These are phyloP conservation scores for Mactromeris polynyma DNA, from an alignment of 2,888 invertebrate species.

Conservation along the genomic window DNA sequence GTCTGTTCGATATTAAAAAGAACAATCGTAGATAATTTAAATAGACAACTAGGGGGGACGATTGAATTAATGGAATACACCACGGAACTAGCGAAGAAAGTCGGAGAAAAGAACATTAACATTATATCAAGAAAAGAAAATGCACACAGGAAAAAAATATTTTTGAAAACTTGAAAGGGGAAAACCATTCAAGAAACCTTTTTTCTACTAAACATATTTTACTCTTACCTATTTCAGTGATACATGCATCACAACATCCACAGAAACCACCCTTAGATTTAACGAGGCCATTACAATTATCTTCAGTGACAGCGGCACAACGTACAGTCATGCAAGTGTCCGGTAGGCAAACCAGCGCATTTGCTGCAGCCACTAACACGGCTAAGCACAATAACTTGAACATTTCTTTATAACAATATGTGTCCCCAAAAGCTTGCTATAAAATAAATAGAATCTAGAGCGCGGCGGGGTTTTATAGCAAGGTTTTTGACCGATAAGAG, in stretches of 20 bases:
- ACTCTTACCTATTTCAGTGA: slow-evolving; percentile 57
- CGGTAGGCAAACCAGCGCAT: slow-evolving; percentile 60
- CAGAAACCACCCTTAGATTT: slow-evolving; percentile 67
- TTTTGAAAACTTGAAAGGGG: too few relatives aligned
- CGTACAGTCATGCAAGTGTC: slow-evolving; percentile 54
- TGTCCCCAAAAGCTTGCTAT: not conserved
- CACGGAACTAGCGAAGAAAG: too few relatives aligned
- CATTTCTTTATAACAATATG: slow-evolving; percentile 32
- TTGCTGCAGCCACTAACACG: slow-evolving; percentile 40
- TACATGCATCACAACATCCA: slow-evolving; percentile 71
- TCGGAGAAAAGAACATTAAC: too few relatives aligned
- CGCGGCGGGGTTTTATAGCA: not conserved
- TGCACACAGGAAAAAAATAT: too few relatives aligned
- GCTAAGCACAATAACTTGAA: slow-evolving; percentile 41
- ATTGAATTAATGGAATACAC: too few relatives aligned
- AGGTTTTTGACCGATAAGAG: not conserved
- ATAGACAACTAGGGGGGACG: too few relatives aligned
- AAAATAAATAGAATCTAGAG: not conserved
- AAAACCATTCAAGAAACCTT: too few relatives aligned
- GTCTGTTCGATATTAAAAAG: too few relatives aligned
- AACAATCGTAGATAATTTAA: too few relatives aligned
- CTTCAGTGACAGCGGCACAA: slow-evolving; percentile 60
- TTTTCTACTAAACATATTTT: too few relatives aligned
- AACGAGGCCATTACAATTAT: slow-evolving; percentile 61
- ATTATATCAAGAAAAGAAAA: too few relatives aligned